Evolutionary conservation across 2,113 vertebrate species (phyloP).

Genomic region (Tachysurus vachellii): DNA sequence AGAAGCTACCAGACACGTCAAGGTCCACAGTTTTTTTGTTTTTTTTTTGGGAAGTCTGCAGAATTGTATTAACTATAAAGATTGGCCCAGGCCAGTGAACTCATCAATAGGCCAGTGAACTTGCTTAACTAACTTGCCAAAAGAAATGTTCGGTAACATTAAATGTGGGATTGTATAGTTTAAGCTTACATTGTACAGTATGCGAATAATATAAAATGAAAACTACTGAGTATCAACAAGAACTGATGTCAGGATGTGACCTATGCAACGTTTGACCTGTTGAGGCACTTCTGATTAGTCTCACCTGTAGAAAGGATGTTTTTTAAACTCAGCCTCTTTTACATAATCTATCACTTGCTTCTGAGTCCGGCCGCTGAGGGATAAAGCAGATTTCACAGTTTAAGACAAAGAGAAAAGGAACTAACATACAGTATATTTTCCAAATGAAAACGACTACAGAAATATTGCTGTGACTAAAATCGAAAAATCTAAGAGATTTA

Average conservation of each 20-base stretch:
- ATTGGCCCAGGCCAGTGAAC: neutral
- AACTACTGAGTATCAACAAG: neutral
- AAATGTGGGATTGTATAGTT: neutral
- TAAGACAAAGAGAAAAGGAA: slow-evolving; percentile 27
- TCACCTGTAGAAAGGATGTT: slow-evolving; percentile 97
- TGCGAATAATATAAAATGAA: neutral
- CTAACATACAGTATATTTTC: neutral
- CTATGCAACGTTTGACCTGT: neutral
- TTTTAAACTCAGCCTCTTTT: slow-evolving; percentile 94
- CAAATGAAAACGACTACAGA: neutral
- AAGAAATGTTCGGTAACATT: neutral
- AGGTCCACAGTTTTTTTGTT: neutral
- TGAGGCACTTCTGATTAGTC: slow-evolving; percentile 11
- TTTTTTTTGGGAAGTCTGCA: neutral
- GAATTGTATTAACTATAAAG: neutral
- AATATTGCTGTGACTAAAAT: neutral
- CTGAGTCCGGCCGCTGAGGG: slow-evolving; percentile 91
- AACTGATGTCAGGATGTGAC: neutral
- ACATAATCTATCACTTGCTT: slow-evolving; percentile 98
- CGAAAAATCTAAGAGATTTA: neutral
- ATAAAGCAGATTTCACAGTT: slow-evolving; percentile 45
- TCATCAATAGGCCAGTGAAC: neutral
- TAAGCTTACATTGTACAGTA: neutral
- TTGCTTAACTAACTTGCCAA: neutral
- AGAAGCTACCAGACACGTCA: neutral